Conservation (phyloP, 92 coral and sea anemone species). For the Parazoanthus swiftii region DNA sequence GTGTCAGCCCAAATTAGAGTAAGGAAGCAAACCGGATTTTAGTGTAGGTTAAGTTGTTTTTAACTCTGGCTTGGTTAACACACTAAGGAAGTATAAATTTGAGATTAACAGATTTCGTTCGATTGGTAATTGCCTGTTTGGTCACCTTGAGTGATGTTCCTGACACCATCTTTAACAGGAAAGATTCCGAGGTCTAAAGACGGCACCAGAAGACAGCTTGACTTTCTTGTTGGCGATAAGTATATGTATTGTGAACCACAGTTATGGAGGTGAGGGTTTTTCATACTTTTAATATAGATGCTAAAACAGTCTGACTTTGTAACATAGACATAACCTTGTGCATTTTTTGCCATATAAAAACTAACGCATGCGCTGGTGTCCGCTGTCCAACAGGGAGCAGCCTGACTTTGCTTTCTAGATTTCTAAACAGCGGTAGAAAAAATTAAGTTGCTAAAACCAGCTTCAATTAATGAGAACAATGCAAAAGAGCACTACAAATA, state of each 20-base stretch:
- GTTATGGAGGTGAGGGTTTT: conserved; percentile 82
- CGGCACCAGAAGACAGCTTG: conserved; percentile 90
- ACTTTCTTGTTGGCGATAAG: conserved; percentile 80
- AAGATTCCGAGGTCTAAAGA: conserved; percentile 82
- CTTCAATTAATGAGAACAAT: too few species aligned
- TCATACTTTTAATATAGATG: too few species aligned
- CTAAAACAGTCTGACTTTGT: background rate
- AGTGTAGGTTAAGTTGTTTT: background rate
- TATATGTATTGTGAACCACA: conserved; percentile 94
- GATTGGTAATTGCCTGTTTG: too few species aligned
- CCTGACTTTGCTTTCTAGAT: too few species aligned
- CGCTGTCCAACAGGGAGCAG: too few species aligned
- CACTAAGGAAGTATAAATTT: too few species aligned
- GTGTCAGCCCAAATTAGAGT: background rate
- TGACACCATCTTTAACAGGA: conserved; percentile 57
- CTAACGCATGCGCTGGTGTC: too few species aligned
- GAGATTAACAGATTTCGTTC: background rate
- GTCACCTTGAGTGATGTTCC: background rate
- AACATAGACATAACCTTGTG: too few species aligned
- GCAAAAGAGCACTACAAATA: too few species aligned
- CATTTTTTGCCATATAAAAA: too few species aligned
- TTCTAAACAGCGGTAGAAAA: too few species aligned
- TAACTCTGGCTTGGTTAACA: background rate
- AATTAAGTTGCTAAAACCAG: too few species aligned
- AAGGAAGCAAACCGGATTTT: background rate